These are phyloP conservation scores for Hemitrygon akajei DNA, from an alignment of 2,797 vertebrate genomes.

Conservation along the genomic window DNA sequence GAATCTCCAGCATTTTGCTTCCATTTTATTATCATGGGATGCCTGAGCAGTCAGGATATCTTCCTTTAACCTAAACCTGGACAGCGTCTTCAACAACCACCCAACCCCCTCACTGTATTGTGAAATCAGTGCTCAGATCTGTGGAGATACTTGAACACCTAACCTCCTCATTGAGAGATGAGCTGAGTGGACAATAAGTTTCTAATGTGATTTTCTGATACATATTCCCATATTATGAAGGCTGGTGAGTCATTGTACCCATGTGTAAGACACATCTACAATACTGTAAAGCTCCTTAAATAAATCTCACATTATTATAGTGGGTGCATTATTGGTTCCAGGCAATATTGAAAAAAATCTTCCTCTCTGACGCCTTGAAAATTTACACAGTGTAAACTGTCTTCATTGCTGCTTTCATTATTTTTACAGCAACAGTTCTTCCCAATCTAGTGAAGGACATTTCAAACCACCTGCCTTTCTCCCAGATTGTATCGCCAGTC, in stretches of 20 bases:
- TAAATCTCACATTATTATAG: background rate
- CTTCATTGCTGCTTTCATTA: slow-evolving; percentile 65
- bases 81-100: background rate
- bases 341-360: background rate
- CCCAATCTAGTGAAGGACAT: slow-evolving; percentile 68
- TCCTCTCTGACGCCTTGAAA: slow-evolving; percentile 32
- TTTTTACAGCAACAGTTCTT: slow-evolving; percentile 70
- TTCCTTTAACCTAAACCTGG: too few species aligned
- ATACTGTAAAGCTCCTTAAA: background rate
- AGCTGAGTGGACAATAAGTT: background rate
- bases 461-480: slow-evolving; percentile 74
- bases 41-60: background rate
- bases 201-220: background rate
- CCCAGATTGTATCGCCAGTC: slow-evolving; percentile 66
- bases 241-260: background rate
- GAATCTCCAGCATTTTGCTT: too few species aligned
- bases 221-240: background rate
- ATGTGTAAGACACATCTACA: too few species aligned
- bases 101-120: background rate
- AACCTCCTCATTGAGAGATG: background rate
- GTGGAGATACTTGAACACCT: background rate
- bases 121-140: background rate
- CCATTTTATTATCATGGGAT: background rate
- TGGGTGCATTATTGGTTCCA: background rate
- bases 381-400: slow-evolving; percentile 47